These are phyloP conservation scores for Entosphenus tridentatus DNA, from an alignment of 2,113 vertebrate genomes.

Conservation along the genomic window DNA sequence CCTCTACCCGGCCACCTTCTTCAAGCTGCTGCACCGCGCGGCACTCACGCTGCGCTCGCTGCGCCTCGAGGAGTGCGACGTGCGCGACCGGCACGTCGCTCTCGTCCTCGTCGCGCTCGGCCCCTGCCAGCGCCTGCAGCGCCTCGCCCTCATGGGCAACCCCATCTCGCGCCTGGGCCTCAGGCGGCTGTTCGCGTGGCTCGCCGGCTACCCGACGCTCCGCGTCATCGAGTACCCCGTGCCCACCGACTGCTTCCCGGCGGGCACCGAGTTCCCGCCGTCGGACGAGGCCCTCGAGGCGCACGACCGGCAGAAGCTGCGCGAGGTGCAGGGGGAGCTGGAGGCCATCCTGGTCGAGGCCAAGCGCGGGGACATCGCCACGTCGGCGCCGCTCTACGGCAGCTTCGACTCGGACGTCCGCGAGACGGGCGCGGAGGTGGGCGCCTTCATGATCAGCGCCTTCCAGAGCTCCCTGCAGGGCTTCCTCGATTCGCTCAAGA, in stretches of 20 bases:
- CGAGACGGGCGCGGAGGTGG: conserved; percentile 64
- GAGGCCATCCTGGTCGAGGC: conserved; percentile 29
- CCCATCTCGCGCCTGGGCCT: conserved; percentile 39
- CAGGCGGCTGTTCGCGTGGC: conserved; percentile 27
- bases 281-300: conserved; percentile 30
- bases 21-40: conserved; percentile 44
- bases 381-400: conserved; percentile 47
- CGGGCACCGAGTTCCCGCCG: conserved; percentile 38
- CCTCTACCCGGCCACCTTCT: conserved; percentile 37
- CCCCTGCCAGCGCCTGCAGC: conserved; percentile 32
- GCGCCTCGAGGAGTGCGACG: conserved; percentile 51
- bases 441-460: conserved; percentile 24
- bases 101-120: conserved; percentile 28
- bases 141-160: conserved; percentile 63
- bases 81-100: conserved; percentile 36
- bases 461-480: no score
- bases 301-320: conserved; percentile 42
- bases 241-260: conserved; percentile 60
- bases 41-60: conserved; percentile 34
- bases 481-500: no score
- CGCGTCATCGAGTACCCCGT: conserved; percentile 55
- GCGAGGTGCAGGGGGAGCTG: conserved; percentile 30
- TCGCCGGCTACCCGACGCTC: conserved; percentile 34
- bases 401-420: conserved; percentile 53
- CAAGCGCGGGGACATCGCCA: conserved; percentile 32